Evolutionary conservation across 2,888 invertebrate genomes (phyloP).

Genomic region (Drosophila flavopinicola): DNA sequence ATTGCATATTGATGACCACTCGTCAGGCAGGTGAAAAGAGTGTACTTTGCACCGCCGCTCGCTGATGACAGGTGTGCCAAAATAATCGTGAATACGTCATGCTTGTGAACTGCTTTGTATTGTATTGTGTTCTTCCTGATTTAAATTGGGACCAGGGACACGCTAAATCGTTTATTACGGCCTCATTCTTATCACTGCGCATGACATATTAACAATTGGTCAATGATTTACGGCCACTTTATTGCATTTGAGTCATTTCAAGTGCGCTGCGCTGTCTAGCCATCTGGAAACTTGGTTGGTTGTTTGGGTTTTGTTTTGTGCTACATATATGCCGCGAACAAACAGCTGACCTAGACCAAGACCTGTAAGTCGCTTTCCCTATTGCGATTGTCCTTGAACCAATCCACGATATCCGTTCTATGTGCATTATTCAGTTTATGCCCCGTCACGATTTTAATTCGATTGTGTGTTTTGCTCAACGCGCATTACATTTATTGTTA

Average conservation of each 20-base stretch:
- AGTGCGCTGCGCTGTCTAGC: background rate
- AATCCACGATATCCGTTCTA: conserved; percentile 40
- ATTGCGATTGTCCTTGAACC: conserved; percentile 45
- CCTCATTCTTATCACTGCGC: conserved; percentile 50
- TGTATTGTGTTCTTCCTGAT: conserved; percentile 27
- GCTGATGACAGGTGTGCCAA: conserved; percentile 31
- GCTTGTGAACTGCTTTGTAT: conserved; percentile 4
- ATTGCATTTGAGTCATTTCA: conserved; percentile 31
- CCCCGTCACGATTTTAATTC: conserved; percentile 55
- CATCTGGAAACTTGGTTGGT: background rate
- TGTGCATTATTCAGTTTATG: background rate
- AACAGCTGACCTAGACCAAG: conserved; percentile 45
- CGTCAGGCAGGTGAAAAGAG: conserved; percentile 5
- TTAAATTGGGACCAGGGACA: conserved; percentile 16
- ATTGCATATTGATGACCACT: conserved; percentile 4
- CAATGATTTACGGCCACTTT: conserved; percentile 31
- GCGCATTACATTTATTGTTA: conserved; percentile 22
- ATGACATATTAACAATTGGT: conserved; percentile 28
- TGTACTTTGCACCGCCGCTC: conserved; percentile 49
- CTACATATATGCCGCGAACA: background rate
- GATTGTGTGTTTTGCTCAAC: background rate
- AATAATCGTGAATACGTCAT: conserved; percentile 63
- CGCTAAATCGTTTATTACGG: conserved; percentile 26
- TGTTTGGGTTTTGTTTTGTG: conserved; percentile 1
- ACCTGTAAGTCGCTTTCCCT: conserved; percentile 34